Base-by-base conservation (phyloP, 2,888 invertebrate species). In the Synanthedon tipuliformis region DNA sequence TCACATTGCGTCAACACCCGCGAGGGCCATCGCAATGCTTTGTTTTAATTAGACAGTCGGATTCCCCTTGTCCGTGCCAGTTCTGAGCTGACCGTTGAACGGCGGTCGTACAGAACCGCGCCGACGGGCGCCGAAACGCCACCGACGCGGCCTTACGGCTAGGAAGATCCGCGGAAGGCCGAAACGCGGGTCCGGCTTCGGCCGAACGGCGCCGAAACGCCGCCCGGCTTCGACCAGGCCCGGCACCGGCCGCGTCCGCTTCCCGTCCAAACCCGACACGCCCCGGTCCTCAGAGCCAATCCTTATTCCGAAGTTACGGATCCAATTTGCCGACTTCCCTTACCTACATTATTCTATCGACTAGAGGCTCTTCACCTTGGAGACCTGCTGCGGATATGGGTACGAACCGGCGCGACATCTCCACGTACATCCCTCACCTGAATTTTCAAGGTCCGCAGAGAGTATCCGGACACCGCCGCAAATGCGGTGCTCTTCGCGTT, bases 11-110 rank as follows among this genome's bases (percentile, higher is more conserved):
- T 88, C 88, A 89, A 83, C 85, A 88, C 86, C 84, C 86, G 81
- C 76, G 77, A 80, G 83, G 88, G 88, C 89, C 89, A 90, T 90
- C 90, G 88, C 89, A 89, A 90, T 90, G 89, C 90, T 90, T 88
- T 90, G 89, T 90, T 90, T 90, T 90, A 89, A 90, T 90, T 89
- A 90, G 89, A 90, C 89, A 89, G 89, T 89, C 89, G 87, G 89
- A 89, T 89, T 89, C 88, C 87, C 88, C 88, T 80, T 78, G 89
- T 89, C 89, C 89, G 89, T 89, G 84, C 88, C 89, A 90, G 89
- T 89, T 89, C 89, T 83, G 86, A 88, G 81, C 74, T 78, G 84
- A 81, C 78, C 86, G 88, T 87, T 81, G 68, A 79, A 74, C 79
- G 88, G 65, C 57, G 59, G 63, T 62, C 67, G 62, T 60, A 59